Conservation (phyloP, 2,113 vertebrate species). For the Clarias batrachus region DNA sequence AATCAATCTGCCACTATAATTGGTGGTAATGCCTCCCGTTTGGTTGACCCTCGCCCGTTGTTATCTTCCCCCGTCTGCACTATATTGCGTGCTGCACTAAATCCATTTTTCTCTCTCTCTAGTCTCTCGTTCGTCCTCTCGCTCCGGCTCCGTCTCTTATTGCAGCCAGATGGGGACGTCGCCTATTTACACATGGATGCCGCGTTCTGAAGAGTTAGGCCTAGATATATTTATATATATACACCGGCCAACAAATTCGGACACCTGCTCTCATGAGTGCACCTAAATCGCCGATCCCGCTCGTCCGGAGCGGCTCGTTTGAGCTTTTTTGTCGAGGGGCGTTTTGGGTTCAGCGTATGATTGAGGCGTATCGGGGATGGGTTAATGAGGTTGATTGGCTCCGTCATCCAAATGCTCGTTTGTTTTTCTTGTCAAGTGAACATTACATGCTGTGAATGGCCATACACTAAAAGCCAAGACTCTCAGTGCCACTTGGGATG, state of each 20-base stretch:
- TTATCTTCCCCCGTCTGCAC: slow-evolving; percentile 33
- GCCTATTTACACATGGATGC: slow-evolving; percentile 41
- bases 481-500: not conserved
- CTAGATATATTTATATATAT: not conserved
- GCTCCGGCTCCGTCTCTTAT: not conserved
- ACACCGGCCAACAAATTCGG: slow-evolving; percentile 37
- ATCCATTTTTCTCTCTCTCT: slow-evolving; percentile 12
- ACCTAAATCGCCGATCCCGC: slow-evolving; percentile 32
- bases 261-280: slow-evolving; percentile 52
- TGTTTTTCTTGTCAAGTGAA: not conserved
- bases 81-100: slow-evolving; percentile 5
- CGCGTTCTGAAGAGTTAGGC: slow-evolving; percentile 45
- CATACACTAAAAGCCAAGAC: too few relatives aligned
- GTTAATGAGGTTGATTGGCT: slow-evolving; percentile 4
- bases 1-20: slow-evolving; percentile 50
- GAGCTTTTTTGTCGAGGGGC: slow-evolving; percentile 35
- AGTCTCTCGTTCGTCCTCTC: not conserved
- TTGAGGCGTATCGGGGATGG: not conserved
- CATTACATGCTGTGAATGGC: too few relatives aligned
- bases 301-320: slow-evolving; percentile 13
- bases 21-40: slow-evolving; percentile 42
- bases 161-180: slow-evolving; percentile 49
- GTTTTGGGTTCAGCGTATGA: slow-evolving; percentile 4
- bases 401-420: not conserved
- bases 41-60: slow-evolving; percentile 44